phyloP scores from a whole-genome alignment of 2,113 vertebrate genomes.

The Delphinus delphis region DNA sequence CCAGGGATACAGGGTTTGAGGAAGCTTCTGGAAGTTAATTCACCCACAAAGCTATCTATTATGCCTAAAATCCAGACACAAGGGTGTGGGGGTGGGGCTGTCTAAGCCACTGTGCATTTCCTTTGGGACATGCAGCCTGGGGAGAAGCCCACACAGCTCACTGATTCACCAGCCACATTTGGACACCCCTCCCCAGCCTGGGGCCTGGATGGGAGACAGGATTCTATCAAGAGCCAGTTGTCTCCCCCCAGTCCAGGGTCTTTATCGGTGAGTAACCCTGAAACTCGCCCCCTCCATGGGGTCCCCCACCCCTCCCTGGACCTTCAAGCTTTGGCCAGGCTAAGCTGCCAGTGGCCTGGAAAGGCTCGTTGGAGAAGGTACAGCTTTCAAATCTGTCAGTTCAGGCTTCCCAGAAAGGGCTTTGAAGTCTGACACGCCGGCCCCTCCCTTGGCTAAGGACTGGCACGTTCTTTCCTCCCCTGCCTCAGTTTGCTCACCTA shows the following conservation, averaged over 20 bases:
- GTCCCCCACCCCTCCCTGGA: no score
- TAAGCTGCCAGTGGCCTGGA: background rate
- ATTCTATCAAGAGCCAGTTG: no score
- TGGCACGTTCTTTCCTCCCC: background rate
- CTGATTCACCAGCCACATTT: background rate
- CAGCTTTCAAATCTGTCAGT: background rate
- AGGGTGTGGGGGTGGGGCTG: background rate
- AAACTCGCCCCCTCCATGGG: background rate
- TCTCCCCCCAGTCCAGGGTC: background rate
- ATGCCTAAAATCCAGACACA: background rate
- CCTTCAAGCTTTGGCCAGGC: background rate
- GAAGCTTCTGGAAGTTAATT: background rate
- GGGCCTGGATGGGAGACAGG: background rate
- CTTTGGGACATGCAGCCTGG: background rate
- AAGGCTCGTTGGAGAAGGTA: background rate
- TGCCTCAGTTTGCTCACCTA: background rate
- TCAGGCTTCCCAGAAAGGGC: background rate
- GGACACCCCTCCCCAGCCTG: background rate
- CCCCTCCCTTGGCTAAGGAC: rapidly evolving
- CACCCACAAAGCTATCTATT: background rate
- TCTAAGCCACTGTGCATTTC: background rate
- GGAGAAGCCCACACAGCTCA: background rate
- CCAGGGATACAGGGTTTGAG: background rate
- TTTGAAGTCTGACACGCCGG: background rate
- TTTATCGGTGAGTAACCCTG: background rate